A percentile compares a stretch with the other conserved stretches of the same genome.
Evolutionary conservation across 1,140 invertebrate species (phyloP).

Genomic region (Oryctes rhinoceros): DNA sequence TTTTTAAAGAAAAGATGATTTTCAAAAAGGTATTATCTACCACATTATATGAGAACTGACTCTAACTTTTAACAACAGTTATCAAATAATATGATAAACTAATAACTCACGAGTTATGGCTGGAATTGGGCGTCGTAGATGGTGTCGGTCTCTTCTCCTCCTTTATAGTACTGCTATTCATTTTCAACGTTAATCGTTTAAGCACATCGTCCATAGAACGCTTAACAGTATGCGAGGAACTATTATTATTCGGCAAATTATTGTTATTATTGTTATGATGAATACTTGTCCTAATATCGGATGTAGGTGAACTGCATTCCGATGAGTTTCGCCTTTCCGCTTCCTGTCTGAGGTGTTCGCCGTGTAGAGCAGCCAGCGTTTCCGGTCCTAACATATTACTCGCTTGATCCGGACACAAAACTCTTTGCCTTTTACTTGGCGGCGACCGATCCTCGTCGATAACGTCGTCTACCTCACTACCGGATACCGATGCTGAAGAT

Average conservation of each 20-base stretch:
- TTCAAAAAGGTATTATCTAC: too few species aligned
- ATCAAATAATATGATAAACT: background rate
- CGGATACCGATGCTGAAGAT: slow-evolving; percentile 65
- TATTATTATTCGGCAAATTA: slow-evolving; percentile 64
- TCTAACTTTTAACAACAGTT: too few species aligned
- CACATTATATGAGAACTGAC: too few species aligned
- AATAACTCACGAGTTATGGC: slow-evolving; percentile 56
- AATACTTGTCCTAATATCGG: slow-evolving; percentile 66
- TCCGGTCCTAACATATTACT: slow-evolving; percentile 41
- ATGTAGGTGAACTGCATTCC: slow-evolving; percentile 74
- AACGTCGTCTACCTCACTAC: slow-evolving; percentile 67
- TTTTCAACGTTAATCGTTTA: slow-evolving; percentile 83
- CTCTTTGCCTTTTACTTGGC: slow-evolving; percentile 56
- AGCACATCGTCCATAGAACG: slow-evolving; percentile 87
- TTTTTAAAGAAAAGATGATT: too few species aligned
- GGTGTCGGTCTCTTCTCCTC: slow-evolving; percentile 73
- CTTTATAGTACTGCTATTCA: slow-evolving; percentile 73
- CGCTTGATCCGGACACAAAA: slow-evolving; percentile 49
- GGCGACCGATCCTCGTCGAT: slow-evolving; percentile 64
- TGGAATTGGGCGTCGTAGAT: slow-evolving; percentile 66
- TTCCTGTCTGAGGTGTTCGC: slow-evolving; percentile 58
- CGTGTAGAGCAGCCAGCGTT: slow-evolving; percentile 58
- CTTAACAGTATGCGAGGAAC: slow-evolving; percentile 64
- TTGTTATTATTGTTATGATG: slow-evolving; percentile 65
- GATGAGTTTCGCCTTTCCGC: slow-evolving; percentile 68